Evolutionary conservation across 2,113 vertebrate species (phyloP).

Genomic region (Salminus brasiliensis): DNA sequence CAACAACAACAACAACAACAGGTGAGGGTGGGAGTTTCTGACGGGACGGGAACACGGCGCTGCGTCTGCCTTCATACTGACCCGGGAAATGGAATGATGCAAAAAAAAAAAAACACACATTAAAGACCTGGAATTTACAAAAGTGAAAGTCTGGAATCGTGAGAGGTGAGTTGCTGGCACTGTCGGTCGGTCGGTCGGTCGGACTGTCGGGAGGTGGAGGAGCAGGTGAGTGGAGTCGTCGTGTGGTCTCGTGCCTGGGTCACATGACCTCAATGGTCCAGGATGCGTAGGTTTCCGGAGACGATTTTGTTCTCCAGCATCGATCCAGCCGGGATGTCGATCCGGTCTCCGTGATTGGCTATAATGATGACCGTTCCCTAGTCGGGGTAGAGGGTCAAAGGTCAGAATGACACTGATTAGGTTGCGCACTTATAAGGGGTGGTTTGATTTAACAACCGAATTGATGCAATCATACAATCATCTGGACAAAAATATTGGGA

Average conservation of each 20-base stretch:
- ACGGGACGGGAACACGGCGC: background rate
- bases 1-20: background rate
- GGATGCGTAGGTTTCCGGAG: constrained; percentile 96
- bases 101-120: constrained; percentile 23
- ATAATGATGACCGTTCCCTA: constrained; percentile 99
- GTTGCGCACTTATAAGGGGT: background rate
- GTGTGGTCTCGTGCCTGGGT: constrained; percentile 7
- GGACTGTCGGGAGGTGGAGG: constrained; percentile 50
- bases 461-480: too few relatives aligned
- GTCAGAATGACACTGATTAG: background rate
- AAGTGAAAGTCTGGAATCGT: constrained; percentile 37
- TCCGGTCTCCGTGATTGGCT: constrained; percentile 96
- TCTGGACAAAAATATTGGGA: background rate
- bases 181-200: background rate
- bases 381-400: background rate
- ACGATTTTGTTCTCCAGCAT: constrained; percentile 98
- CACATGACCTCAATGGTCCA: constrained; percentile 87
- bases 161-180: background rate
- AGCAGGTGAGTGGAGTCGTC: background rate
- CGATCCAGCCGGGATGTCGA: constrained; percentile 95
- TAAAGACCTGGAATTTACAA: constrained; percentile 21
- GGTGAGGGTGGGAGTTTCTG: background rate
- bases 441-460: background rate
- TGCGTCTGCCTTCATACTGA: constrained; percentile 5
- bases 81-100: background rate